phyloP scores from a whole-genome alignment of 1,140 invertebrate species.

The Ctenoplectra terminalis region DNA sequence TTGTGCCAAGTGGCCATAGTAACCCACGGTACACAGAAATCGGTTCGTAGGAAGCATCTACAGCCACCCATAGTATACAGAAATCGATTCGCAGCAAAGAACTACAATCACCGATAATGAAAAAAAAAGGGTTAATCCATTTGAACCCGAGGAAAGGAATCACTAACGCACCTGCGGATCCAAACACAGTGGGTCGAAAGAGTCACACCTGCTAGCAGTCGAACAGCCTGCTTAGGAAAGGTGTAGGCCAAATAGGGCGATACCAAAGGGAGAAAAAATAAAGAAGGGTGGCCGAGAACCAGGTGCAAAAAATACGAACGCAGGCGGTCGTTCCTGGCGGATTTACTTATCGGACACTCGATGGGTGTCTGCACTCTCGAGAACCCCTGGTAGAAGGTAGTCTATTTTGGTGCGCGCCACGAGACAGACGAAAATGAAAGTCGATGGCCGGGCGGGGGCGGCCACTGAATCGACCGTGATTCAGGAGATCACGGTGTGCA shows the following conservation, averaged over 20 bases:
- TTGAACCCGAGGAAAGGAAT: too few relatives aligned
- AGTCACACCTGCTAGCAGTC: constrained; percentile 53
- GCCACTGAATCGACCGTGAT: constrained; percentile 23
- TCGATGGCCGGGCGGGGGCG: constrained; percentile 7
- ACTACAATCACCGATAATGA: too few relatives aligned
- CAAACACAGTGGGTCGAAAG: constrained; percentile 38
- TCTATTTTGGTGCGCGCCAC: constrained; percentile 23
- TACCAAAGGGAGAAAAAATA: not conserved
- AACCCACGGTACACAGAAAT: too few relatives aligned
- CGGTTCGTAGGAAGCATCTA: too few relatives aligned
- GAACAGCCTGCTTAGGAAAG: not conserved
- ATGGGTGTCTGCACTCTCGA: not conserved
- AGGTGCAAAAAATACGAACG: constrained; percentile 19
- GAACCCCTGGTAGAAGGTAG: constrained; percentile 20
- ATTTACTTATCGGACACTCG: constrained; percentile 11
- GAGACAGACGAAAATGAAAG: constrained; percentile 34
- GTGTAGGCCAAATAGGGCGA: not conserved
- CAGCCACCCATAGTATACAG: too few relatives aligned
- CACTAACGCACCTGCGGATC: constrained; percentile 40
- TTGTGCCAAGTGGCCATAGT: too few relatives aligned
- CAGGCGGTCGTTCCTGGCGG: not conserved
- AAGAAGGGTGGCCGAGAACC: not conserved
- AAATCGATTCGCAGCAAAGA: too few relatives aligned
- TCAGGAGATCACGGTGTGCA: not conserved
- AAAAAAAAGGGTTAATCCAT: too few relatives aligned